These are phyloP conservation scores for Myzus persicae DNA, from an alignment of 1,140 invertebrate genomes.

Conservation along the genomic window DNA sequence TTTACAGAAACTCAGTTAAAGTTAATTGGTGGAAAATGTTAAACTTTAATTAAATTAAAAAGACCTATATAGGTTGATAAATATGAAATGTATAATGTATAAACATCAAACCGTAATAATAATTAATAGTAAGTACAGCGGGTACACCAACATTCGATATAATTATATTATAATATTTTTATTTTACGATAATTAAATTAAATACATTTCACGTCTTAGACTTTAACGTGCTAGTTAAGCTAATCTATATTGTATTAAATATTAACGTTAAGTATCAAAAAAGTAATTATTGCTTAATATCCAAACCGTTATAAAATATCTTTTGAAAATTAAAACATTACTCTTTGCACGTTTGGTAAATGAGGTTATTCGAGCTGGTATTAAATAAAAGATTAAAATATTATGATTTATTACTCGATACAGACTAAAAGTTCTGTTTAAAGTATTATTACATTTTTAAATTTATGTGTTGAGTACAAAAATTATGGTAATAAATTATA, in stretches of 20 bases:
- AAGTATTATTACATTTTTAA: conserved; percentile 34
- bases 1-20: background rate
- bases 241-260: conserved; percentile 14
- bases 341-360: background rate
- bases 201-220: background rate
- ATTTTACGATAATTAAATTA: conserved; percentile 10
- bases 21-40: background rate
- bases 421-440: background rate
- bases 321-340: conserved; percentile 37
- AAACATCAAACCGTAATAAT: background rate
- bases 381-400: conserved; percentile 25
- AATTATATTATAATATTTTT: background rate
- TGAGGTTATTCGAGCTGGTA: background rate
- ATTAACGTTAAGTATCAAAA: background rate
- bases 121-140: background rate
- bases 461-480: conserved; percentile 9
- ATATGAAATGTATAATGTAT: background rate
- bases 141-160: background rate
- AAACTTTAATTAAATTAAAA: background rate
- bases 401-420: conserved; percentile 12
- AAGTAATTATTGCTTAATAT: conserved; percentile 16
- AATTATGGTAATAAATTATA: conserved; percentile 29
- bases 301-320: background rate
- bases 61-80: too few species aligned
- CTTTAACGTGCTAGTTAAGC: background rate